Percentiles rank a stretch among this genome's conserved stretches.
These are phyloP conservation scores for Ectemnius lituratus DNA, from an alignment of 2,888 invertebrate genomes.

Conservation along the genomic window DNA sequence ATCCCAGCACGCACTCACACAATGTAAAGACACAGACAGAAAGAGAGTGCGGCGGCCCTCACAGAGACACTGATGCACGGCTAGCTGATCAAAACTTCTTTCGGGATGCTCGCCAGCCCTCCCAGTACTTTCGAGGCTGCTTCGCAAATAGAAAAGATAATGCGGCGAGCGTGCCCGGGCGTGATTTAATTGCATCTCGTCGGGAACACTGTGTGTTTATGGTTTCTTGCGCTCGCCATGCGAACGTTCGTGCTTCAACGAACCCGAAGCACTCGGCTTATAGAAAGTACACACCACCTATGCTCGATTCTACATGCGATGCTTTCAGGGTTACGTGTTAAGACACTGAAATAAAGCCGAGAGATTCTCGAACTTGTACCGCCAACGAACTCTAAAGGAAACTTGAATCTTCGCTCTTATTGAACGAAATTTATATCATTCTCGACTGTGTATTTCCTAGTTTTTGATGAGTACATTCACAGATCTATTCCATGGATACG, in stretches of 20 bases:
- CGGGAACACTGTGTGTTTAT: constrained; percentile 9
- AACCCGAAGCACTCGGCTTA: not conserved
- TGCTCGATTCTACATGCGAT: no score
- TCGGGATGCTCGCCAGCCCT: constrained; percentile 22
- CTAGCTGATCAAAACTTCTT: constrained; percentile 39
- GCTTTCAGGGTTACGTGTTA: no score
- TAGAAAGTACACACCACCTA: no score
- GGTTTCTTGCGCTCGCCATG: constrained; percentile 2
- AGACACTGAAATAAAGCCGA: no score
- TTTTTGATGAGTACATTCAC: no score
- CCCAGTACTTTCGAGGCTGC: constrained; percentile 32
- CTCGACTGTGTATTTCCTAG: no score
- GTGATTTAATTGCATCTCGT: constrained; percentile 10
- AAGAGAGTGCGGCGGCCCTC: not conserved
- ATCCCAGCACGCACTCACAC: constrained; percentile 28
- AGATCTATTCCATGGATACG: no score
- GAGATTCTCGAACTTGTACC: no score
- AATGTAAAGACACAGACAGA: not conserved
- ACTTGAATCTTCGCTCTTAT: no score
- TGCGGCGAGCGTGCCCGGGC: constrained; percentile 1
- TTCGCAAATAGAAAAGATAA: constrained; percentile 43
- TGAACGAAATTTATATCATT: no score
- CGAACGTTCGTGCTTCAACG: constrained; percentile 5
- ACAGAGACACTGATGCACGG: constrained; percentile 20
- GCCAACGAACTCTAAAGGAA: no score